Evolutionary conservation across 2,113 vertebrate genomes (phyloP).

Genomic region (Hiodon tergisus): DNA sequence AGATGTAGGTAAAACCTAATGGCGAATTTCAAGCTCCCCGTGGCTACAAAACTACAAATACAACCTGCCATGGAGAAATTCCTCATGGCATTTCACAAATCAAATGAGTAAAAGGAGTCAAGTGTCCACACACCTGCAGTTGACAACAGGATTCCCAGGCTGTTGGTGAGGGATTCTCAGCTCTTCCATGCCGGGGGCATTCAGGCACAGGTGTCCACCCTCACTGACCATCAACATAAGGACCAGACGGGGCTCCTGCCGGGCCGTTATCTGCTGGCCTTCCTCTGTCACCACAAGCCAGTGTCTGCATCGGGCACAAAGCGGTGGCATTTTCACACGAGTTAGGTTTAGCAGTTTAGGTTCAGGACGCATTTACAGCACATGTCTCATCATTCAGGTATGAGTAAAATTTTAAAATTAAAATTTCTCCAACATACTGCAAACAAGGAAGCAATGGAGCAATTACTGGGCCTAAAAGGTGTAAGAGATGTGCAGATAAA

Average conservation of each 20-base stretch:
- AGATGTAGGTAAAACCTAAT: neutral
- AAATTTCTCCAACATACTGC: too few species aligned
- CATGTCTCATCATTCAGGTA: too few species aligned
- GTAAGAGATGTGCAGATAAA: too few species aligned
- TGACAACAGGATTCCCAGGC: conserved; percentile 45
- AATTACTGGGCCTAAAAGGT: too few species aligned
- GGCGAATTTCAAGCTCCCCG: neutral
- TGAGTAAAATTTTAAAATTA: too few species aligned
- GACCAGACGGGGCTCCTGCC: conserved; percentile 82
- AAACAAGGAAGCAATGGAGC: too few species aligned
- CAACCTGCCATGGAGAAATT: too few species aligned
- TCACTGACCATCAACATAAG: conserved; percentile 63
- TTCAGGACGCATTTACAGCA: too few species aligned
- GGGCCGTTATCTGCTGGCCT: conserved; percentile 77
- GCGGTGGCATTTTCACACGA: too few species aligned
- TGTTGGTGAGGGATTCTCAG: conserved; percentile 62
- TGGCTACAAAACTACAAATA: neutral
- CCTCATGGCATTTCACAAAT: neutral
- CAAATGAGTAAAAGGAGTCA: neutral
- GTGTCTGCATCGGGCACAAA: conserved; percentile 58
- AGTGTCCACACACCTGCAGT: conserved; percentile 56
- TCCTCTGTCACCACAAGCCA: conserved; percentile 82
- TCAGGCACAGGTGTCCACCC: conserved; percentile 50
- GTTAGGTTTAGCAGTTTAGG: too few species aligned
- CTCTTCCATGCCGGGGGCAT: conserved; percentile 67